Conservation (phyloP, 2,113 vertebrate species). For the Artemisiospiza belli region DNA sequence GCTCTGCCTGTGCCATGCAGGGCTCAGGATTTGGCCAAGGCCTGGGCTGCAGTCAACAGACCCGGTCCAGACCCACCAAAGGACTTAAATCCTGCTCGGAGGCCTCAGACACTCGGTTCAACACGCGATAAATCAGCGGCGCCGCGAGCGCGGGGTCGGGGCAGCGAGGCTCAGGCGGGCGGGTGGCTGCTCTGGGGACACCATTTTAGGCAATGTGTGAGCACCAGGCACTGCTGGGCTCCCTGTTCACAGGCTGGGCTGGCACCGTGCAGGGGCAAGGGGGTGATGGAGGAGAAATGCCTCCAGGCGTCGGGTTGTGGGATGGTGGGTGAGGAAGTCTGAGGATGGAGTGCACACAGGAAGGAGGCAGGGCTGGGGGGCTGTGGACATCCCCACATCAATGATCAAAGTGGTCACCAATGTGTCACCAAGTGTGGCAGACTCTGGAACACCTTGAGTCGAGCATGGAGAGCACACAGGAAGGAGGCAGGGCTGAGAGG, state of each 20-base stretch:
- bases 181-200: neutral
- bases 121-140: neutral
- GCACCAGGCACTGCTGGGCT: neutral
- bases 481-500: neutral
- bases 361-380: neutral
- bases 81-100: neutral
- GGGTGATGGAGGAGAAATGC: neutral
- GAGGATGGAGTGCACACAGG: fast-evolving
- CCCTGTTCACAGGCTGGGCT: neutral
- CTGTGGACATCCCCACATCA: neutral
- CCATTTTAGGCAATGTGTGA: constrained; percentile 66
- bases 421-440: neutral
- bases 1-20: neutral
- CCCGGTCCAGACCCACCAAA: neutral
- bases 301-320: neutral
- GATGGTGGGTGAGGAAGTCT: neutral
- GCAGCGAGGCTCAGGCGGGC: neutral
- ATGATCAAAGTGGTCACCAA: fast-evolving
- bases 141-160: neutral
- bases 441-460: neutral
- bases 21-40: neutral
- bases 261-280: neutral
- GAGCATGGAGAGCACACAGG: fast-evolving
- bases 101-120: neutral
- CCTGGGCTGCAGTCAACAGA: neutral